These are phyloP conservation scores for Gulo gulo DNA, from an alignment of 2,113 vertebrate species.

Conservation along the genomic window DNA sequence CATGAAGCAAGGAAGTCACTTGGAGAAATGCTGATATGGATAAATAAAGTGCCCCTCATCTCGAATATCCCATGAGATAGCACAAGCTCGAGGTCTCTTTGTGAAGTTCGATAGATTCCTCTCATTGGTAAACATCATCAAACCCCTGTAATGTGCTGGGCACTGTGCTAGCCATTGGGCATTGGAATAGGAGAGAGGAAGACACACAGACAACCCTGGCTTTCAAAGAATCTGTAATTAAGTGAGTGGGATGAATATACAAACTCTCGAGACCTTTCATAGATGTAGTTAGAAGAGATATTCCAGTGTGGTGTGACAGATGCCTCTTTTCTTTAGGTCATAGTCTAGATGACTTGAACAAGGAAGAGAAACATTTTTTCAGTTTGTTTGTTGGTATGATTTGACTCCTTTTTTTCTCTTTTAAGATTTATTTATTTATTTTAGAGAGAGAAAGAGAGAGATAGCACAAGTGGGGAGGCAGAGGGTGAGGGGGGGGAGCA, in stretches of 20 bases:
- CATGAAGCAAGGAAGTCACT: background rate
- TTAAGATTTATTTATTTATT: background rate
- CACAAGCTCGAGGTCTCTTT: background rate
- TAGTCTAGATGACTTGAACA: background rate
- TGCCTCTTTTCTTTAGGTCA: background rate
- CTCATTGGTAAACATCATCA: background rate
- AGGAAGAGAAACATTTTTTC: background rate
- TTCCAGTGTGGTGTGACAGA: background rate
- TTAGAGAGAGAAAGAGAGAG: background rate
- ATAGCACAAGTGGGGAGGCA: background rate
- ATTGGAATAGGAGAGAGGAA: background rate
- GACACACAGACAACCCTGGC: background rate
- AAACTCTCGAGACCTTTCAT: background rate
- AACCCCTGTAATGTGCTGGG: background rate
- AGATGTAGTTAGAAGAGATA: background rate
- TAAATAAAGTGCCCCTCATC: background rate
- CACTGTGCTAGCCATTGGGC: background rate
- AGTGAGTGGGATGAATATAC: background rate
- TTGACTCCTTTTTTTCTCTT: background rate
- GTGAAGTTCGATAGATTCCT: background rate
- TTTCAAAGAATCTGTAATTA: background rate
- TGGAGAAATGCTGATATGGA: background rate
- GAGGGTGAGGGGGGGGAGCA: background rate
- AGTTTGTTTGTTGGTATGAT: background rate
- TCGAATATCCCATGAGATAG: background rate